A percentile compares a stretch with the other conserved stretches of the same genome.
Conservation (phyloP, 2,797 vertebrate genomes). For the Macroramphosus scolopax region DNA sequence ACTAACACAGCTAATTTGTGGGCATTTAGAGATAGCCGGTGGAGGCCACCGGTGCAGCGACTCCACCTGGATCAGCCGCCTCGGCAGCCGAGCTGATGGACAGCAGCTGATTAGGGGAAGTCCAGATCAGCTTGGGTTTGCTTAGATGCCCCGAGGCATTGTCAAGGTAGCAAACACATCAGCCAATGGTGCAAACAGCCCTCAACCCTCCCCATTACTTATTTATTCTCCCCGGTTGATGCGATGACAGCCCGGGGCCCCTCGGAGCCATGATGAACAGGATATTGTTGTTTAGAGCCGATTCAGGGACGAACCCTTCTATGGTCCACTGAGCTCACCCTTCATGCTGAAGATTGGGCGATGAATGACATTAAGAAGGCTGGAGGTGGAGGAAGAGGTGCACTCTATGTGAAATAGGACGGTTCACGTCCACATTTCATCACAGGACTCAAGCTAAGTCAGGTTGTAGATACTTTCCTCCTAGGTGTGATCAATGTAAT, state of each 20-base stretch:
- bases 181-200: slow-evolving; percentile 39
- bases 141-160: slow-evolving; percentile 63
- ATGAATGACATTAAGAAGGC: slow-evolving; percentile 43
- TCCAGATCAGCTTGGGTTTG: slow-evolving; percentile 51
- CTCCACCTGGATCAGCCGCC: slow-evolving; percentile 27
- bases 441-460: background rate
- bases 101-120: slow-evolving; percentile 72
- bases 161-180: slow-evolving; percentile 61
- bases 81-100: slow-evolving; percentile 63
- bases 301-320: slow-evolving; percentile 22
- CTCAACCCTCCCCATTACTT: slow-evolving; percentile 44
- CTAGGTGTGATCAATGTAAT: no score
- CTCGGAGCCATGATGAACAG: slow-evolving; percentile 33
- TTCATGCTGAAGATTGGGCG: slow-evolving; percentile 34
- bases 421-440: background rate
- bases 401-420: slow-evolving; percentile 13
- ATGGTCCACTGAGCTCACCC: slow-evolving; percentile 21
- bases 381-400: background rate
- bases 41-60: slow-evolving; percentile 19
- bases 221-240: slow-evolving; percentile 62
- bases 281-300: slow-evolving; percentile 47
- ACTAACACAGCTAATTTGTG: slow-evolving; percentile 60
- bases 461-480: background rate
- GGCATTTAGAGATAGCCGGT: slow-evolving; percentile 50
- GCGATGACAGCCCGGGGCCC: slow-evolving; percentile 52